Conservation (phyloP, 1,140 invertebrate species). For the Stegodyphus mimosarum region DNA sequence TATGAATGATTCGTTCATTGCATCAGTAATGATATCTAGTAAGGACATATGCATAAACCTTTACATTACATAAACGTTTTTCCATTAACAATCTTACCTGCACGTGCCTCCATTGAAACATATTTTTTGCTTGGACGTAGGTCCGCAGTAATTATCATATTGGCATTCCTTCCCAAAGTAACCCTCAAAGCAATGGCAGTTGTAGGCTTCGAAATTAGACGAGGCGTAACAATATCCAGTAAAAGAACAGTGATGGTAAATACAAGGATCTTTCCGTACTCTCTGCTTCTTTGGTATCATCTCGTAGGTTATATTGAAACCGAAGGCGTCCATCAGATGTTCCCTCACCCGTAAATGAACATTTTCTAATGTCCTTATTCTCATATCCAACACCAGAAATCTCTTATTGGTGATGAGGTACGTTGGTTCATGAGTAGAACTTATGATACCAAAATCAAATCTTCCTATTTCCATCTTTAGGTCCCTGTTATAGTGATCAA, state of each 20-base stretch:
- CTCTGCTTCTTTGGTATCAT: constrained; percentile 70
- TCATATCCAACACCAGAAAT: constrained; percentile 82
- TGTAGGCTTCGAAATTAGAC: constrained; percentile 73
- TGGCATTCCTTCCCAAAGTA: constrained; percentile 69
- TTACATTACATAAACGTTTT: too few relatives aligned
- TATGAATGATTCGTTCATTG: too few relatives aligned
- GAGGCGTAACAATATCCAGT: constrained; percentile 77
- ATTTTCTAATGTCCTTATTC: constrained; percentile 78
- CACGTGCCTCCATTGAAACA: constrained; percentile 68
- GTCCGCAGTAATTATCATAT: constrained; percentile 68
- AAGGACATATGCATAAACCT: too few relatives aligned
- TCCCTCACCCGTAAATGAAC: constrained; percentile 84
- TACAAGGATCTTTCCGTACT: constrained; percentile 27
- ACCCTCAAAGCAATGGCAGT: constrained; percentile 68
- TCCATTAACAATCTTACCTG: constrained; percentile 64
- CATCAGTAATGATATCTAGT: too few relatives aligned
- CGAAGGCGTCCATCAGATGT: constrained; percentile 84
- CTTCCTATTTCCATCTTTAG: constrained; percentile 60
- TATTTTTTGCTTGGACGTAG: constrained; percentile 65
- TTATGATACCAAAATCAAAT: constrained; percentile 64
- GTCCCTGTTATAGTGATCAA: constrained; percentile 69
- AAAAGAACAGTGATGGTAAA: constrained; percentile 82
- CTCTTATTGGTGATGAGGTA: constrained; percentile 75
- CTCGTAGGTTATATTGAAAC: constrained; percentile 93
- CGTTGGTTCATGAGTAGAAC: constrained; percentile 65